These are phyloP conservation scores for Heliconius hermathena DNA, from an alignment of 1,140 invertebrate genomes.

Conservation along the genomic window DNA sequence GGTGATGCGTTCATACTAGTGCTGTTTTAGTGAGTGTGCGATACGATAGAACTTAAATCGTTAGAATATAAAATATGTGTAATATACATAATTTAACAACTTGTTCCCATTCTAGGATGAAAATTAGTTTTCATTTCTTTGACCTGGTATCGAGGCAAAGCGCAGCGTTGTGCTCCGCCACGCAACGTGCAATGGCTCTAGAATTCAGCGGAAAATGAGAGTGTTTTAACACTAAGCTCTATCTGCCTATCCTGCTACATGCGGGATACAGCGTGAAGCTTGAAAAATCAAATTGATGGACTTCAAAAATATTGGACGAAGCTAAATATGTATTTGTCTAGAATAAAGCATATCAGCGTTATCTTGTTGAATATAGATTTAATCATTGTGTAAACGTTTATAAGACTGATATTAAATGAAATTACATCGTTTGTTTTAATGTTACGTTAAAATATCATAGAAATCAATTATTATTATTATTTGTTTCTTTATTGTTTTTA, in stretches of 20 bases:
- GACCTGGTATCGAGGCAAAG: too few relatives aligned
- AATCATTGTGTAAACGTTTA: constrained; percentile 4
- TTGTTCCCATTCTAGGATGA: too few relatives aligned
- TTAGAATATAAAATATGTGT: not conserved
- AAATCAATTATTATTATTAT: constrained; percentile 1
- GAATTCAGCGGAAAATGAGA: too few relatives aligned
- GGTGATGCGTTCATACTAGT: constrained; percentile 22
- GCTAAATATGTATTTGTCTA: not conserved
- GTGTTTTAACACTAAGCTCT: too few relatives aligned
- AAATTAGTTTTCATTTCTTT: too few relatives aligned
- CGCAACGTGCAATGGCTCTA: too few relatives aligned
- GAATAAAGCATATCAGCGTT: constrained; percentile 3
- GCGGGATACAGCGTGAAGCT: too few relatives aligned
- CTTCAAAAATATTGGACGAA: not conserved
- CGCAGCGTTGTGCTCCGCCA: too few relatives aligned
- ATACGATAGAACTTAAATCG: not conserved
- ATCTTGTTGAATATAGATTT: constrained; percentile 10
- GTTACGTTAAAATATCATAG: not conserved
- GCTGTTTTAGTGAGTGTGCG: constrained; percentile 1
- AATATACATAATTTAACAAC: not conserved
- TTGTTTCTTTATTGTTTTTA: not conserved
- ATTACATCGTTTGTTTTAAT: constrained; percentile 9
- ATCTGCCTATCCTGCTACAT: too few relatives aligned
- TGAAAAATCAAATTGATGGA: not conserved
- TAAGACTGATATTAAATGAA: not conserved